Base-by-base conservation (phyloP, 2,113 vertebrate species). In the Polypterus bichir region DNA sequence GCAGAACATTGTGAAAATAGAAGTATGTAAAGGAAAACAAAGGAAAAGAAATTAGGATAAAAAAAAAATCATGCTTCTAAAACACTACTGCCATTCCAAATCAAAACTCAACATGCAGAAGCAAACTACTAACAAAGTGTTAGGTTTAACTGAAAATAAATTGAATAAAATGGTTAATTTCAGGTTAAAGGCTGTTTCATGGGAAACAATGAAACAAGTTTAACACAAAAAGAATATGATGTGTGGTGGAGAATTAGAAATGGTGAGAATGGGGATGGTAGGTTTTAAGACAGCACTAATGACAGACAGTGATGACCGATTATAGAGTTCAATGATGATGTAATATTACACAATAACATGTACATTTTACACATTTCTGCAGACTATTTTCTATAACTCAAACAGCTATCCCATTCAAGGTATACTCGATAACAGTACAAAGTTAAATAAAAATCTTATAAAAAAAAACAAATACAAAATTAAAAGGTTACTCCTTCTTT, bases 21-120 rank as follows among this genome's bases (percentile, higher is more conserved):
- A 78, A 71, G 80, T 81, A 85, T 88, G 87, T 82, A 89, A 74
- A 84, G 77, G 79, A 83, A 90, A 80, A 89, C 83, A 91, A 71
- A 84, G 69, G 82, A 87, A 79, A 70, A 76, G 65, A 77, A 88
- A 89, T 91, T 89, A 90, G 88, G 83, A 85, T 79, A 91, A 90
- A 80, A 79, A 80, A 80, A 70, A 69, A 66, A 79, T 77, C 91
- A 89, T 94, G 92, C 91, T 85, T 68, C 71, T 77, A 84, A 79
- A 88, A 87, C 75, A 71, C 74, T 76, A 79, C 10, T 74, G 88
- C 79, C 86, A 85, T 89, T 89, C 83, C 86, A 79, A 85, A 79
- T 73, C 70, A 81, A 88, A 83, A 86, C 65, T 75, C 67, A 70
- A 11, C 87, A 88, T 89, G 87, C 87, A 88, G 58, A 88, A 88